A percentile compares a stretch with the other conserved stretches of the same genome.
These are phyloP conservation scores for Macrostomum lignano DNA, from an alignment of 1,140 invertebrate genomes.

Conservation along the genomic window DNA sequence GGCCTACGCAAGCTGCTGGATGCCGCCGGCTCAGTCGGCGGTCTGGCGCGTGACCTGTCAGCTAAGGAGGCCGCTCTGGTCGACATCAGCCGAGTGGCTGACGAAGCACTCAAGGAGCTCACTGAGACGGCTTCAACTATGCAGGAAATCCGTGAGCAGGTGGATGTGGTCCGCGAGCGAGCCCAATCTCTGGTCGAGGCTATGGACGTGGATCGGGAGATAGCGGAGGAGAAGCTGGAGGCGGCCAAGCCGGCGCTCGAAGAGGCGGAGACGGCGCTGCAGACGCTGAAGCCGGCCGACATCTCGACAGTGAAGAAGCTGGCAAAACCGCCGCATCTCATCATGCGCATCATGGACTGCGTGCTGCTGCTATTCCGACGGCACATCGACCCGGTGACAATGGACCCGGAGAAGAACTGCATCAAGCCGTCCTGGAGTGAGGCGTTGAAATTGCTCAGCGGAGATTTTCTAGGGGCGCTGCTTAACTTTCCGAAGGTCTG, in stretches of 20 bases:
- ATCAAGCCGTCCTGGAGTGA: constrained; percentile 71
- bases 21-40: constrained; percentile 63
- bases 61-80: constrained; percentile 73
- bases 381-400: constrained; percentile 45
- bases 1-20: constrained; percentile 66
- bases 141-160: constrained; percentile 73
- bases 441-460: constrained; percentile 75
- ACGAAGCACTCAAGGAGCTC: constrained; percentile 38
- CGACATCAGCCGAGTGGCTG: constrained; percentile 59
- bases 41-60: constrained; percentile 62
- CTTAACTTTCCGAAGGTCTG: constrained; percentile 92
- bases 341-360: constrained; percentile 93
- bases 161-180: constrained; percentile 73
- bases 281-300: constrained; percentile 74
- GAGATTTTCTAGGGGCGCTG: constrained; percentile 63
- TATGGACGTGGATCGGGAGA: constrained; percentile 57
- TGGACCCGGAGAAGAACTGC: constrained; percentile 48
- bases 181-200: constrained; percentile 59
- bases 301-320: constrained; percentile 58
- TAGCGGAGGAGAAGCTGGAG: constrained; percentile 63
- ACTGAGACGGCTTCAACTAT: constrained; percentile 67
- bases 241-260: constrained; percentile 64
- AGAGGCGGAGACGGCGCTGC: constrained; percentile 63
- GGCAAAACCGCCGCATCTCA: constrained; percentile 68
- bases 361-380: constrained; percentile 70